These are phyloP conservation scores for Oreochromis spilurus DNA, from an alignment of 2,113 vertebrate species.

Conservation along the genomic window DNA sequence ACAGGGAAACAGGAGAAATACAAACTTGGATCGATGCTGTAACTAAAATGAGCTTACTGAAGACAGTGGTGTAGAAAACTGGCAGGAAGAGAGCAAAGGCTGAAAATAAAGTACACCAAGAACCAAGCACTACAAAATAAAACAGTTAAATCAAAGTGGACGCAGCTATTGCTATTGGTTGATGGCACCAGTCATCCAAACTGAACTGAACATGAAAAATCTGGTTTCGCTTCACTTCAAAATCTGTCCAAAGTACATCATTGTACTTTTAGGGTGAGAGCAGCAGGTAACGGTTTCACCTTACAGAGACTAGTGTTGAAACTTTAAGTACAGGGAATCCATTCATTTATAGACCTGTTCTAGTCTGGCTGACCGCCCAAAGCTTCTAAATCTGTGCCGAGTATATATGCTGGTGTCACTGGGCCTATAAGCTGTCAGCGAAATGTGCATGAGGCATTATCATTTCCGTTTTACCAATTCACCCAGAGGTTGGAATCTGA, in stretches of 20 bases:
- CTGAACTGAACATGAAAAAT: background rate
- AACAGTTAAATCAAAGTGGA: background rate
- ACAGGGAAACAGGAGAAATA: background rate
- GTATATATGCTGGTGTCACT: background rate
- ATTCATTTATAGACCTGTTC: background rate
- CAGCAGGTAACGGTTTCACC: background rate
- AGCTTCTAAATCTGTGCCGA: background rate
- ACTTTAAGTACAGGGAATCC: background rate
- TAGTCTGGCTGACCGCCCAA: background rate
- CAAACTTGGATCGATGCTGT: background rate
- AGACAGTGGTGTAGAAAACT: background rate
- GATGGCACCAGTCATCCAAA: background rate
- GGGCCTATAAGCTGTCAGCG: background rate
- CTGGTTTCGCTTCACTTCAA: background rate
- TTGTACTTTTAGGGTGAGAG: background rate
- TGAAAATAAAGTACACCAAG: background rate
- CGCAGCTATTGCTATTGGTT: background rate
- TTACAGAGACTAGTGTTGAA: background rate
- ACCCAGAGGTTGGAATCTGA: background rate
- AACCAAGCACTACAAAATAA: background rate
- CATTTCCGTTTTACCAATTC: background rate
- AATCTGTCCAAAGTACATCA: background rate
- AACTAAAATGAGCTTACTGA: background rate
- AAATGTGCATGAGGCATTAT: background rate
- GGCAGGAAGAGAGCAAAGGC: background rate